Evolutionary conservation across 2,797 vertebrate species (phyloP).

Genomic region (Nyctalus aviator): DNA sequence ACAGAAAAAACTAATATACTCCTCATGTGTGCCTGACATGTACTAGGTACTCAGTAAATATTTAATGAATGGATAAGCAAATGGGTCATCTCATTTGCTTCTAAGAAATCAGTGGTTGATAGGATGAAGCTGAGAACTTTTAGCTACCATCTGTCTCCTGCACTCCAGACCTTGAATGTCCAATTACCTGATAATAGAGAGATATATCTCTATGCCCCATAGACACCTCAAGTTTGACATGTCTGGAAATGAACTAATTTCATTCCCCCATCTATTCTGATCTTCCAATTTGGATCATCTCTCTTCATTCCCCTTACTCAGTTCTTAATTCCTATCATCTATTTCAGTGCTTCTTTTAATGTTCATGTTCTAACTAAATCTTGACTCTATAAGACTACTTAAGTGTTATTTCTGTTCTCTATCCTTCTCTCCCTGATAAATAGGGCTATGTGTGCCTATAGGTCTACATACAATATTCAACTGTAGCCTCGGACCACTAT

Average conservation of each 20-base stretch:
- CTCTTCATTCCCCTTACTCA: not conserved
- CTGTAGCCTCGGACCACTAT: not conserved
- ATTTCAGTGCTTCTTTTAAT: not conserved
- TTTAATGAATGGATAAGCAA: not conserved
- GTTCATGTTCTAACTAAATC: not conserved
- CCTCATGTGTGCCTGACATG: not conserved
- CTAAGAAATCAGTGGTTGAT: not conserved
- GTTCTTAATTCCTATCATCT: not conserved
- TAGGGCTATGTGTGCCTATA: fast-evolving
- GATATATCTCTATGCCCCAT: not conserved
- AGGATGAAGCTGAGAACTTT: not conserved
- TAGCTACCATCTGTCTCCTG: not conserved
- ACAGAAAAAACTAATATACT: not conserved
- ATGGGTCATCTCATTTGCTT: not conserved
- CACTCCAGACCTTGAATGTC: not conserved
- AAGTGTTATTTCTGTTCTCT: not conserved
- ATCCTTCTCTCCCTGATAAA: not conserved
- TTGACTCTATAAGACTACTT: not conserved
- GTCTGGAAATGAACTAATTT: not conserved
- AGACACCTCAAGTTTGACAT: not conserved
- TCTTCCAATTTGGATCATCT: not conserved
- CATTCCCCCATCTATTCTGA: not conserved
- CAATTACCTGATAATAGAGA: not conserved
- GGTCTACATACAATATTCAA: not conserved
- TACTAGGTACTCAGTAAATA: not conserved